Evolutionary conservation across 2,888 invertebrate genomes (phyloP).

Genomic region (Andrena hattorfiana): DNA sequence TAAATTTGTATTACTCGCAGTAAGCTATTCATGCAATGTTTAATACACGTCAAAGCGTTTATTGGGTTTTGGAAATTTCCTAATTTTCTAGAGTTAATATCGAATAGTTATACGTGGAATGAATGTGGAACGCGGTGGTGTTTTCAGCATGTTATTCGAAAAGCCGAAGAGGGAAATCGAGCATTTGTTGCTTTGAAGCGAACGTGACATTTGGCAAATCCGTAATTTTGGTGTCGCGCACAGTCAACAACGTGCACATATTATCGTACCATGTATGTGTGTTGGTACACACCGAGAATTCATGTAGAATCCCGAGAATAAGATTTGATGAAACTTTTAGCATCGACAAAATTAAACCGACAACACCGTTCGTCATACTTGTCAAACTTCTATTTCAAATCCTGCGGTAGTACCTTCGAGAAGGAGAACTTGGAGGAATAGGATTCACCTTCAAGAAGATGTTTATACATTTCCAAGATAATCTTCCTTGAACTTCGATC

Average conservation of each 20-base stretch:
- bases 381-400: conserved; percentile 19
- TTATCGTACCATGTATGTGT: conserved; percentile 16
- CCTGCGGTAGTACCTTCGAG: conserved; percentile 6
- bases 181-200: conserved; percentile 68
- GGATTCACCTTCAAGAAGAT: conserved; percentile 71
- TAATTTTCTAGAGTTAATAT: conserved; percentile 32
- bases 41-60: conserved; percentile 10
- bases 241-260: conserved; percentile 6
- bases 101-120: conserved; percentile 18
- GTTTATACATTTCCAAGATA: conserved; percentile 67
- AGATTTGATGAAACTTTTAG: background rate
- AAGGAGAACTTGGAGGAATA: conserved; percentile 35
- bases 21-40: background rate
- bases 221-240: conserved; percentile 58
- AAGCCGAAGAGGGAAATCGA: conserved; percentile 30
- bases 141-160: conserved; percentile 37
- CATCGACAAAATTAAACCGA: background rate
- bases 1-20: conserved; percentile 25
- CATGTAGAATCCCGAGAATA: conserved; percentile 15
- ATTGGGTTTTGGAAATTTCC: conserved; percentile 14
- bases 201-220: conserved; percentile 68
- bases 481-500: conserved; percentile 49
- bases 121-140: background rate
- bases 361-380: background rate
- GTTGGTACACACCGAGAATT: conserved; percentile 60